Conservation (phyloP, 2,113 vertebrate genomes). For the Murina feae region DNA sequence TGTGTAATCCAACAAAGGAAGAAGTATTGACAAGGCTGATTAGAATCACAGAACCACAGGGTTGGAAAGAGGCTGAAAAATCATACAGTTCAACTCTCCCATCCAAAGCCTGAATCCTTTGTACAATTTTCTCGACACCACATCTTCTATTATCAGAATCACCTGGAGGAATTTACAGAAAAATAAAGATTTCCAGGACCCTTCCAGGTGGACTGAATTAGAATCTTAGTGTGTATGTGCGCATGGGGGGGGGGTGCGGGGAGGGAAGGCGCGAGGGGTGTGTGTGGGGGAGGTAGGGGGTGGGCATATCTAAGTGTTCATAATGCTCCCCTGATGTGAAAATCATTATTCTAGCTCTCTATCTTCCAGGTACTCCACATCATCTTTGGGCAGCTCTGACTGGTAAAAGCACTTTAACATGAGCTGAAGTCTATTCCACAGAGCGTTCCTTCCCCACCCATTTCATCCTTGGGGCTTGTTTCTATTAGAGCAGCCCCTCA, state of each 20-base stretch:
- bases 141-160: not conserved
- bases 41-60: not conserved
- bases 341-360: not conserved
- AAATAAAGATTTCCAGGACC: not conserved
- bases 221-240: not conserved
- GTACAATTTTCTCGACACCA: not conserved
- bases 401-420: not conserved
- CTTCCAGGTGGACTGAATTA: not conserved
- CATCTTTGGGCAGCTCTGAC: not conserved
- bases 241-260: accelerated
- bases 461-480: not conserved
- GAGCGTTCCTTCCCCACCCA: not conserved
- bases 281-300: not conserved
- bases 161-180: not conserved
- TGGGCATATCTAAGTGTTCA: not conserved
- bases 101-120: not conserved
- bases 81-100: not conserved
- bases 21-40: not conserved
- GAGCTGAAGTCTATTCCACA: not conserved
- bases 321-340: not conserved
- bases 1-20: not conserved
- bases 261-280: accelerated
- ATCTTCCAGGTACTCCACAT: not conserved
- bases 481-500: not conserved
- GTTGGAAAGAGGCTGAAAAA: not conserved